Percentiles rank a stretch among this genome's conserved stretches.
phyloP scores from a whole-genome alignment of 2,113 vertebrate species.

The Aptenodytes forsteri region DNA sequence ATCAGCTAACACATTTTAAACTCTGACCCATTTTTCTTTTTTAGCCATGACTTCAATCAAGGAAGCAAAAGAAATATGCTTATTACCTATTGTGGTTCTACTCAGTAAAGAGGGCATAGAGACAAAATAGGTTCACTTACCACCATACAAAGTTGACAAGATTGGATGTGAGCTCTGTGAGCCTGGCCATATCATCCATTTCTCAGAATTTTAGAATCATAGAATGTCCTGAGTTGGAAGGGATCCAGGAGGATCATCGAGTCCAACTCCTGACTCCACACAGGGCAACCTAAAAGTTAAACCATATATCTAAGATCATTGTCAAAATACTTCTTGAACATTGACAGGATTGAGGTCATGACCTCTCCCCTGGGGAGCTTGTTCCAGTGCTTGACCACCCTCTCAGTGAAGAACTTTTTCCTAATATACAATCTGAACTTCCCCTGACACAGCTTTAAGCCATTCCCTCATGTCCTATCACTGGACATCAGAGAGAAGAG shows the following conservation, averaged over 20 bases:
- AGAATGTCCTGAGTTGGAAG: background rate
- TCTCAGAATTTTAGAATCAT: background rate
- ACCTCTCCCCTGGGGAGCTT: background rate
- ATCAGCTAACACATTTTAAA: background rate
- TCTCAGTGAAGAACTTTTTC: background rate
- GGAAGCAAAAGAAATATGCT: background rate
- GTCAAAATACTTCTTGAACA: background rate
- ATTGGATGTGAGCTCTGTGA: background rate
- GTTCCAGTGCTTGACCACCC: background rate
- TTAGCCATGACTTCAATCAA: background rate
- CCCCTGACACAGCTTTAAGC: background rate
- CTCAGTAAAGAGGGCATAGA: background rate
- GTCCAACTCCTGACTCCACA: background rate
- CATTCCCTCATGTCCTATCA: rapidly evolving
- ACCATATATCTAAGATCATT: background rate
- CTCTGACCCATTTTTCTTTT: background rate
- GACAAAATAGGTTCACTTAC: background rate
- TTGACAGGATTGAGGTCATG: rapidly evolving
- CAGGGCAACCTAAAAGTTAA: background rate
- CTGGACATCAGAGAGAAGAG: background rate
- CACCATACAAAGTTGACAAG: background rate
- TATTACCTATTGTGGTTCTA: background rate
- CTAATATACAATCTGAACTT: background rate
- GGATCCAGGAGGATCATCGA: background rate
- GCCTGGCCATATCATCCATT: background rate